Percentiles rank a stretch among this genome's conserved stretches.
Evolutionary conservation across 2,888 invertebrate species (phyloP).

Genomic region (Aleiodes alternator): DNA sequence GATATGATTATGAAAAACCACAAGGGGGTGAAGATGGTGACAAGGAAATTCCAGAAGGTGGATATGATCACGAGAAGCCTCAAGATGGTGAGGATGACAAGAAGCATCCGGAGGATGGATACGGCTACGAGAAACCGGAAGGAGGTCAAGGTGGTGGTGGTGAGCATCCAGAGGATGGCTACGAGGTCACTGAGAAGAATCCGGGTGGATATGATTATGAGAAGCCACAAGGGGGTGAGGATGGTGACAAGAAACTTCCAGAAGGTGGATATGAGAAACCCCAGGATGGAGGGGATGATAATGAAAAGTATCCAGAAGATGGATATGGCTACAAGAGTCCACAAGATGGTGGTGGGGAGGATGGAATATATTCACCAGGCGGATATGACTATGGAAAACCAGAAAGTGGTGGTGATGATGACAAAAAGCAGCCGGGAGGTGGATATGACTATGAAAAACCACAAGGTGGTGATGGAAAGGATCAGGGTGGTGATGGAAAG

Average conservation of each 20-base stretch:
- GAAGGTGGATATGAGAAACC: constrained; percentile 27
- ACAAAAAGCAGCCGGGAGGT: neutral
- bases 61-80: constrained; percentile 3
- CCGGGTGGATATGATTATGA: neutral
- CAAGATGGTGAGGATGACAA: constrained; percentile 27
- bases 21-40: constrained; percentile 36
- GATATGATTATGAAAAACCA: constrained; percentile 7
- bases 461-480: neutral
- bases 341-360: constrained; percentile 31
- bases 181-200: constrained; percentile 13
- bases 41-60: neutral
- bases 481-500: neutral
- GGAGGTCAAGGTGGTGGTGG: constrained; percentile 33
- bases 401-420: constrained; percentile 12
- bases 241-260: constrained; percentile 22
- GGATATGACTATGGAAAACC: neutral
- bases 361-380: constrained; percentile 31
- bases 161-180: constrained; percentile 26
- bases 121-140: constrained; percentile 10
- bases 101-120: neutral
- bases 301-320: neutral
- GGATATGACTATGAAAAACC: constrained; percentile 15
- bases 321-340: constrained; percentile 22
- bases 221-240: constrained; percentile 38
- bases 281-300: constrained; percentile 20